Base-by-base conservation (phyloP, 2,888 invertebrate species). In the Drosophila cognata region DNA sequence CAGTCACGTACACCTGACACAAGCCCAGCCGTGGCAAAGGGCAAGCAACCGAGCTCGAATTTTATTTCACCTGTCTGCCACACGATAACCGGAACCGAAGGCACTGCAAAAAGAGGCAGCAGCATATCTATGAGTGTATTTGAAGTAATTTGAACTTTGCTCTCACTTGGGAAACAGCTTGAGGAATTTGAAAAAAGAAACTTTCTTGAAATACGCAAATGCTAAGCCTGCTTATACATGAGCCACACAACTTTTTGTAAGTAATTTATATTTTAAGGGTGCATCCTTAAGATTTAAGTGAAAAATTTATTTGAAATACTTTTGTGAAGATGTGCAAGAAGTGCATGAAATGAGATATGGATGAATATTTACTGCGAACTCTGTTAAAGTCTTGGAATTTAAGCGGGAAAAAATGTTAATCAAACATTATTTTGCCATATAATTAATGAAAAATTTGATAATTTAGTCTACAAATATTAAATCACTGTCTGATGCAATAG, bases 1-100 rank as follows among this genome's bases (percentile, higher is more conserved):
- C 79, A 88, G 87, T 87, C 87, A 87, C 87, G 87, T 87, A 90
- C 83, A 79, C 58, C 73, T 76, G 79, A 60, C 77, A 76, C 81
- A 64, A 52, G 65, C 52, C 70, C 51, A 31, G 56, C 18, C 58
- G 61, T 71, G 72, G 56, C 84, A 72, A 62, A 82, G 78, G 75
- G 74, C 67, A 62, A 67, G 46, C 46, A 46, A 46, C 60, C 60
- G 59, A 58, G 70, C 66, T 68, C 71, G 56, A 70, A 74, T 89
- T 81, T 89, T 77, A 87, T 87, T 79, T 74, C 72, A 87, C 84
- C 85, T 89, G 89, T 70, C 84, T 76, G 70, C 58, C 65, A 33
- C 64, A 59, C 46, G 35, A 65, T 71, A 75, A 72, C 72, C 62
- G 69, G 2, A 11, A 35, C 18, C 21, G 7, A 56, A 41, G 16